These are phyloP conservation scores for Typhlichthys subterraneus DNA, from an alignment of 2,797 vertebrate genomes.

Conservation along the genomic window DNA sequence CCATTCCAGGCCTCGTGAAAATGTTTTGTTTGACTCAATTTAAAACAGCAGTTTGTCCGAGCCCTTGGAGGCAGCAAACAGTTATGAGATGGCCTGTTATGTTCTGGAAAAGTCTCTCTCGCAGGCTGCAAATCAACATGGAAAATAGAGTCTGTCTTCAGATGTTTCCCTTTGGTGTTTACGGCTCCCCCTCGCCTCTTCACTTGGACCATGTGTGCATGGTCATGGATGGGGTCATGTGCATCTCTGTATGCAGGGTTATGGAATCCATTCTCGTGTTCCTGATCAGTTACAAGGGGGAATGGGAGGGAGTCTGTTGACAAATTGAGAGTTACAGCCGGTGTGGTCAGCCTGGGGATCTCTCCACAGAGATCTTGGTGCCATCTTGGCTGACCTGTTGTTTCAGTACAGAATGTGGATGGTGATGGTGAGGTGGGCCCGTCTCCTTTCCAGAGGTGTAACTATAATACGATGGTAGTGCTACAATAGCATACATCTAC, in stretches of 20 bases:
- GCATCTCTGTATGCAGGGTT: background rate
- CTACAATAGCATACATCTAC: too few relatives aligned
- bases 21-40: conserved; percentile 53
- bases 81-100: conserved; percentile 28
- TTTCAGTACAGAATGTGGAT: too few relatives aligned
- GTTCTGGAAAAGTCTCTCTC: conserved; percentile 46
- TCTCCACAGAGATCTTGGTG: too few relatives aligned
- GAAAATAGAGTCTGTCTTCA: background rate
- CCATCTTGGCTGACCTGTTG: too few relatives aligned
- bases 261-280: background rate
- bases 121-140: conserved; percentile 10
- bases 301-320: too few relatives aligned
- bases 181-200: background rate
- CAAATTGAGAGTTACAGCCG: too few relatives aligned
- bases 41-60: conserved; percentile 60
- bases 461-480: too few relatives aligned
- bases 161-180: conserved; percentile 11
- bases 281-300: too few relatives aligned
- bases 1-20: conserved; percentile 43
- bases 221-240: background rate
- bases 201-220: background rate
- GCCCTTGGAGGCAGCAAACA: conserved; percentile 15
- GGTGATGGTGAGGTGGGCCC: too few relatives aligned
- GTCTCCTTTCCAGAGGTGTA: too few relatives aligned
- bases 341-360: too few relatives aligned